Percentiles rank a stretch among this genome's conserved stretches.
Evolutionary conservation across 1,140 invertebrate genomes (phyloP).

Genomic region (Bombus cullumanus): DNA sequence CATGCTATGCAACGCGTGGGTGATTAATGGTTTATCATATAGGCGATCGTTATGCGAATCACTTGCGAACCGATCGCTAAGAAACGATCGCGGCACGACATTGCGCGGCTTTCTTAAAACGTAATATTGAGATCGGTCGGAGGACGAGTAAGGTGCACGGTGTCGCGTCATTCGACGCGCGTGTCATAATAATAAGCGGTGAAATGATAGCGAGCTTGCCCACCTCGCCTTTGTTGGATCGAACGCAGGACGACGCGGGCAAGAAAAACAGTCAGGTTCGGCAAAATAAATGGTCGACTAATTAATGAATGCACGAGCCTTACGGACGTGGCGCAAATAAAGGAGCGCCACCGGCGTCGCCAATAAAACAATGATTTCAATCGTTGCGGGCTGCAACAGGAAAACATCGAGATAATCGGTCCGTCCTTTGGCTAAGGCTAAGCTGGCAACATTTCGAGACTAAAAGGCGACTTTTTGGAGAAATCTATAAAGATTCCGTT

Average conservation of each 20-base stretch:
- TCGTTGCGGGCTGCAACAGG: background rate
- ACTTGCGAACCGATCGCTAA: conserved; percentile 18
- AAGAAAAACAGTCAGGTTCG: conserved; percentile 10
- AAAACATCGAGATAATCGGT: background rate
- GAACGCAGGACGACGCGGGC: background rate
- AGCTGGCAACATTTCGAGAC: background rate
- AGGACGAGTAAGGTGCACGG: conserved; percentile 28
- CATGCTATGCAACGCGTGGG: conserved; percentile 4
- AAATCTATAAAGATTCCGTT: background rate
- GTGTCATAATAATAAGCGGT: conserved; percentile 54
- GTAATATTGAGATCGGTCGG: conserved; percentile 2
- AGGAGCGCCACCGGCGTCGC: conserved; percentile 38
- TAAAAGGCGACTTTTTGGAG: background rate
- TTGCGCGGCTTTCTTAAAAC: conserved; percentile 33
- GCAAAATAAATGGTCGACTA: conserved; percentile 60
- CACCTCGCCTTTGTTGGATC: conserved; percentile 62
- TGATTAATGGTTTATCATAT: conserved; percentile 59
- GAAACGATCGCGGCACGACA: conserved; percentile 27
- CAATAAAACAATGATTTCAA: conserved; percentile 31
- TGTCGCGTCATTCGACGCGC: conserved; percentile 38
- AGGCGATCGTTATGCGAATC: conserved; percentile 40
- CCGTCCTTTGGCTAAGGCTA: background rate
- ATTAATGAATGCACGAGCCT: conserved; percentile 57
- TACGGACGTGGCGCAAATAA: conserved; percentile 49
- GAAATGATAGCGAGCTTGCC: conserved; percentile 45